Evolutionary conservation across 2,113 vertebrate species (phyloP).

Genomic region (Crotophaga sulcirostris): DNA sequence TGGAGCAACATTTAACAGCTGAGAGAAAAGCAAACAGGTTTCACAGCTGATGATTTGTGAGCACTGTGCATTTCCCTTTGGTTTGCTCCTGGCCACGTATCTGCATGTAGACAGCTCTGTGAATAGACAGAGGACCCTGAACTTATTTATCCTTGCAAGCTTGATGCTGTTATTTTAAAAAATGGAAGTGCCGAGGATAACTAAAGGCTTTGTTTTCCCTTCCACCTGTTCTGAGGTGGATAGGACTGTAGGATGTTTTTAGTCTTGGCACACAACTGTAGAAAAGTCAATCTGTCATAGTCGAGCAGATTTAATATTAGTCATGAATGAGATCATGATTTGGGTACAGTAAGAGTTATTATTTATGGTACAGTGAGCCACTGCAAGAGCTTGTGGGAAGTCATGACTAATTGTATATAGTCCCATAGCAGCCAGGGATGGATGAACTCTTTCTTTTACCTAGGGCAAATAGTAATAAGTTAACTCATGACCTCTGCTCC

Average conservation of each 20-base stretch:
- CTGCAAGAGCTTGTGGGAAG: background rate
- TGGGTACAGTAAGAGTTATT: slow-evolving; percentile 33
- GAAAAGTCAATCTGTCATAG: background rate
- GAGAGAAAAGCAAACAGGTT: background rate
- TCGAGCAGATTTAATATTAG: background rate
- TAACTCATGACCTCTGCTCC: background rate
- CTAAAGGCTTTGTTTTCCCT: background rate
- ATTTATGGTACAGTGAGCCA: slow-evolving; percentile 15
- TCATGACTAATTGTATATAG: background rate
- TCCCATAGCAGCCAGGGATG: background rate
- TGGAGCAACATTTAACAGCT: background rate
- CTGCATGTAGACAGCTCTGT: background rate
- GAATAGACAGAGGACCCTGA: background rate
- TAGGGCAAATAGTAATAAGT: background rate
- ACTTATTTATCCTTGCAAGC: background rate
- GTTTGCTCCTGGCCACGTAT: background rate
- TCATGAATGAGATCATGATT: slow-evolving; percentile 30
- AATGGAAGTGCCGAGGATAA: background rate
- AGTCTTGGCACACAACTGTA: background rate
- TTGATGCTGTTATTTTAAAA: background rate
- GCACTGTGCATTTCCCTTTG: background rate
- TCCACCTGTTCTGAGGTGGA: background rate
- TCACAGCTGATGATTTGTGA: background rate
- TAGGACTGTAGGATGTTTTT: background rate
- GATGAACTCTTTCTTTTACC: background rate